Base-by-base conservation (phyloP, 1,140 invertebrate genomes). In the Drosophila jambulina region DNA sequence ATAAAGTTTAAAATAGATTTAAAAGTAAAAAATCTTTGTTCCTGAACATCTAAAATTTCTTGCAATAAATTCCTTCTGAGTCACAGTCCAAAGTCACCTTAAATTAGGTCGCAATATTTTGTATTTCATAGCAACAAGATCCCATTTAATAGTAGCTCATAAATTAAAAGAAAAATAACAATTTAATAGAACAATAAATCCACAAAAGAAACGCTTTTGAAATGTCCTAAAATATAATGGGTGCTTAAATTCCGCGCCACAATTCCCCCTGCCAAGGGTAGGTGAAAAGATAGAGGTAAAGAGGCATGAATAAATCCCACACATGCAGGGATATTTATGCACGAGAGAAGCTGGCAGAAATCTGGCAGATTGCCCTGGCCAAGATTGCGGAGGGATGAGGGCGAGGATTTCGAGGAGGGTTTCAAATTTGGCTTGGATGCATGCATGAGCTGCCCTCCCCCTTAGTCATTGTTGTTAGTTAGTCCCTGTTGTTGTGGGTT, bases 351-450 rank as follows among this genome's bases (percentile, higher is more conserved):
- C 71, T 71, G 64, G 45, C 38, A 38, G 64, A 79, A 82, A 87
- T 86, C 83, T 87, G 82, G 79, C 75, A 78, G 82, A 85, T 85
- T 86, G 78, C 78, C 75, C 72, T 78, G 43, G 48, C 68, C 67
- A 69, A 85, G 82, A 85, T 78, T 81, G 46, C 27, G 43, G 60
- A 65, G 67, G 63, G 49, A 43, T 69, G 38, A 54, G 60, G 63
- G 59, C 43, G 42, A 51, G 40, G 61, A 67, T 36, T 64, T 32
- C 15, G 34, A 38, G 43, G 57, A 46, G 15, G 45, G 21, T 8
- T 21, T 21, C 1, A n/a, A n/a, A n/a, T n/a, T 7, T 32, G 25
- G 32, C 12, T 17, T 53, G 59, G 34, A 56, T 56, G 53, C 53
- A 51, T 78, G 46, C 57, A 49, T 54, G 49, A 38, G 34, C 42